phyloP scores from a whole-genome alignment of 2,113 vertebrate species.

The Mellivora capensis region DNA sequence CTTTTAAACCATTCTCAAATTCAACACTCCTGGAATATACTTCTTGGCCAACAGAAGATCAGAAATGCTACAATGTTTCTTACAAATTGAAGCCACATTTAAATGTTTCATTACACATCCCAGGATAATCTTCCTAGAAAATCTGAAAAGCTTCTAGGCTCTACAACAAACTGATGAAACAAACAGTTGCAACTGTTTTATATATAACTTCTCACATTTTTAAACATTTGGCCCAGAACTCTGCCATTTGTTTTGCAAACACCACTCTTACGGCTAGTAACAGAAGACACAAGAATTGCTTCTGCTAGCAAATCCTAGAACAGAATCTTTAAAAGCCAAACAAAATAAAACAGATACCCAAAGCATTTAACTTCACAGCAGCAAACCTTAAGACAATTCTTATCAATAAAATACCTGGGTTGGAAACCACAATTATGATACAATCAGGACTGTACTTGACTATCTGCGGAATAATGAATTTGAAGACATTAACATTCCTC shows the following conservation, averaged over 20 bases:
- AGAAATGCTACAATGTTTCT: background rate
- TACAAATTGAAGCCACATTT: background rate
- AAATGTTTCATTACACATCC: background rate
- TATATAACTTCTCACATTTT: background rate
- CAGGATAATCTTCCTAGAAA: background rate
- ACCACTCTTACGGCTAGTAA: background rate
- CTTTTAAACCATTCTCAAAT: background rate
- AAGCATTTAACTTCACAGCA: background rate
- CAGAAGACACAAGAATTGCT: background rate
- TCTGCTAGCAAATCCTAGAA: background rate
- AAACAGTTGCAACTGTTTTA: background rate
- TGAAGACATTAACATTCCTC: constrained; percentile 97
- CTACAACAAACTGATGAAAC: background rate
- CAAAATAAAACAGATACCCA: background rate
- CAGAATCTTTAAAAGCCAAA: background rate
- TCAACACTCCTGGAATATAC: background rate
- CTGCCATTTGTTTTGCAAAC: background rate
- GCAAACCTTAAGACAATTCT: accelerated
- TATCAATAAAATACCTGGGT: constrained; percentile 87
- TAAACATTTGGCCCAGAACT: background rate
- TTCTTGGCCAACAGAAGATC: background rate
- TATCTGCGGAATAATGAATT: constrained; percentile 94
- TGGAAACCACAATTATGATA: constrained; percentile 95
- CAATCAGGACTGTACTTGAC: constrained; percentile 95
- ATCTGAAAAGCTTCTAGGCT: background rate